Evolutionary conservation across 2,888 invertebrate genomes (phyloP).

Genomic region (Chloromyia formosa): DNA sequence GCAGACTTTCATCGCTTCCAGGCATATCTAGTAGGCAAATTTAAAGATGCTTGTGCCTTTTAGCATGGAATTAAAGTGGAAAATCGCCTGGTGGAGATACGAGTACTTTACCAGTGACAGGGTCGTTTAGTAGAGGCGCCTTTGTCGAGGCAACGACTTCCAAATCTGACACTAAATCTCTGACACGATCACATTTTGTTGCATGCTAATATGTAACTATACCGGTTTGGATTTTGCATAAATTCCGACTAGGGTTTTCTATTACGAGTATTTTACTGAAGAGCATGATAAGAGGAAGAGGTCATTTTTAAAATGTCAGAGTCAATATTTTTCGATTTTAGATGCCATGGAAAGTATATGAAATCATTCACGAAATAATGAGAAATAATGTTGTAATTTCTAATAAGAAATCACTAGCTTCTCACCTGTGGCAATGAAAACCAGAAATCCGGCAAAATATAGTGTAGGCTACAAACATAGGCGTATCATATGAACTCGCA

Average conservation of each 20-base stretch:
- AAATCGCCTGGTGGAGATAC: background rate
- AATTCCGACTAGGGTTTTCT: background rate
- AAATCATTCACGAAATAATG: no score
- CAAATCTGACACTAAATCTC: slow-evolving; percentile 21
- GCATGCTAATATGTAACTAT: slow-evolving; percentile 18
- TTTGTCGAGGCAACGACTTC: background rate
- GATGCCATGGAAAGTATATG: no score
- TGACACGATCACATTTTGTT: slow-evolving; percentile 21
- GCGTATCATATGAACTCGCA: no score
- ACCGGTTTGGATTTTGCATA: slow-evolving; percentile 2
- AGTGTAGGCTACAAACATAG: no score
- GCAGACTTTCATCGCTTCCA: slow-evolving; percentile 19
- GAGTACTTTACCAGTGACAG: background rate
- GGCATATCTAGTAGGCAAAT: slow-evolving; percentile 22
- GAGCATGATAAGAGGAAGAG: background rate
- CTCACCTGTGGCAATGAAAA: no score
- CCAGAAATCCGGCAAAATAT: no score
- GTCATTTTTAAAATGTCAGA: background rate
- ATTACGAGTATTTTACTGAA: background rate
- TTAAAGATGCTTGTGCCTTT: background rate
- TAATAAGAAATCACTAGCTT: no score
- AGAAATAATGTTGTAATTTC: no score
- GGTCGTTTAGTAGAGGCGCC: background rate
- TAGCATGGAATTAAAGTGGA: background rate
- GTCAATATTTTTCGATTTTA: no score